phyloP scores from a whole-genome alignment of 2,888 invertebrate genomes.

The Cylloceria caligata region DNA sequence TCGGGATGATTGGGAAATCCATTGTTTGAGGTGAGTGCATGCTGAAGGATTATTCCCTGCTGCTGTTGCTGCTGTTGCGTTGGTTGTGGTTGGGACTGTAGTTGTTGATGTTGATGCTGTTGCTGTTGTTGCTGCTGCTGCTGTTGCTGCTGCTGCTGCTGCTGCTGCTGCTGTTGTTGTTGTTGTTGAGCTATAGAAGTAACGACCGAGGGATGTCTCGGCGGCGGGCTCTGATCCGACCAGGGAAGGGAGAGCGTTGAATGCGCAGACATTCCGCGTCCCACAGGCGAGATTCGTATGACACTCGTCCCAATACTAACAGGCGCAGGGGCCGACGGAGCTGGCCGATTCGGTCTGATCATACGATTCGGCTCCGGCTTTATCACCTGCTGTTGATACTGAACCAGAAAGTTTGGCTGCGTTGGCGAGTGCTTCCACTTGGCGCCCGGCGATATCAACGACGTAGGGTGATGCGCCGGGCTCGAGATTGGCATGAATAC shows the following conservation, averaged over 20 bases:
- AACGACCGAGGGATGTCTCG: constrained; percentile 82
- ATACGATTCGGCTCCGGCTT: constrained; percentile 88
- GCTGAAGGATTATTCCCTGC: constrained; percentile 84
- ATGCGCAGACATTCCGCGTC: constrained; percentile 78
- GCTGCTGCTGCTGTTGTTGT: constrained; percentile 77
- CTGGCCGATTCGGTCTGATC: constrained; percentile 87
- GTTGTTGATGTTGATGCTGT: constrained; percentile 78
- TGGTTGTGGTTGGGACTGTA: constrained; percentile 75
- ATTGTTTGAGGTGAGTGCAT: constrained; percentile 83
- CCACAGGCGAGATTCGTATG: constrained; percentile 92
- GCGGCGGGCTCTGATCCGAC: constrained; percentile 81
- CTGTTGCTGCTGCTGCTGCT: constrained; percentile 77
- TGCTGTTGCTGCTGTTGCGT: constrained; percentile 78
- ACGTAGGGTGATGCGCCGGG: constrained; percentile 86
- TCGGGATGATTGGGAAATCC: constrained; percentile 80
- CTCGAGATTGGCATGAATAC: constrained; percentile 96
- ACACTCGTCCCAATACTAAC: constrained; percentile 89
- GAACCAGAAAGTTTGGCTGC: constrained; percentile 84
- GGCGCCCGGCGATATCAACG: constrained; percentile 80
- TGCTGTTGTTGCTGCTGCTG: constrained; percentile 79
- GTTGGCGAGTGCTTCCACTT: constrained; percentile 84
- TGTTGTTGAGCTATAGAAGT: constrained; percentile 81
- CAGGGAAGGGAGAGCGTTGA: constrained; percentile 76
- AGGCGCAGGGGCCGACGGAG: constrained; percentile 82
- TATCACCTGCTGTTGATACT: constrained; percentile 83